Percentiles rank a stretch among this genome's conserved stretches.
Evolutionary conservation across 23 tunicate species (phyloP).

Genomic region (Halocynthia roretzi): DNA sequence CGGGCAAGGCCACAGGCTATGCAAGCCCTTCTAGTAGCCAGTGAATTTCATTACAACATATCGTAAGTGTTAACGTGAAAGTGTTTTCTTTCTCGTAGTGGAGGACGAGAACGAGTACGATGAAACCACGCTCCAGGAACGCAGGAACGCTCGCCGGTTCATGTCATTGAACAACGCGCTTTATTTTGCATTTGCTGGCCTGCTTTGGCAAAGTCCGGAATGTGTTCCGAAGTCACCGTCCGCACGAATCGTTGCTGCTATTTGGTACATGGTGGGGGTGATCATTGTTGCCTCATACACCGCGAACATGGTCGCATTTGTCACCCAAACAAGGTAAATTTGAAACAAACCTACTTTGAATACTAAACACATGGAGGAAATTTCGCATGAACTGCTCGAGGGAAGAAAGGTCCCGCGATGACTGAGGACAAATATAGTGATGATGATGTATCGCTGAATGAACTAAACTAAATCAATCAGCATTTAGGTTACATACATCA

Average conservation of each 20-base stretch:
- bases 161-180: conserved; percentile 85
- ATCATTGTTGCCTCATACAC: conserved; percentile 80
- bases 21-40: too few species aligned
- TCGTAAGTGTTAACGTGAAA: too few species aligned
- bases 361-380: too few species aligned
- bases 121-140: not conserved
- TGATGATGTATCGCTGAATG: too few species aligned
- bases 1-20: too few species aligned
- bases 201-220: conserved; percentile 91
- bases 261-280: conserved; percentile 95
- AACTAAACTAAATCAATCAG: too few species aligned
- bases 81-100: too few species aligned
- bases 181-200: conserved; percentile 84
- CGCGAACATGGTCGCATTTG: conserved; percentile 81
- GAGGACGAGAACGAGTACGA: conserved; percentile 20
- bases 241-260: conserved; percentile 52
- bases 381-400: too few species aligned
- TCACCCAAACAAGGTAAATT: conserved; percentile 37
- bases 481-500: too few species aligned
- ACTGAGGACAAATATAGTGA: too few species aligned
- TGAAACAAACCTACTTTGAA: not conserved
- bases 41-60: too few species aligned
- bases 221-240: conserved; percentile 84
- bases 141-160: conserved; percentile 48
- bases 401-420: too few species aligned